Percentiles rank a stretch among this genome's conserved stretches.
Conservation (phyloP, 2,888 invertebrate species). For the Stegana nigrithorax region DNA sequence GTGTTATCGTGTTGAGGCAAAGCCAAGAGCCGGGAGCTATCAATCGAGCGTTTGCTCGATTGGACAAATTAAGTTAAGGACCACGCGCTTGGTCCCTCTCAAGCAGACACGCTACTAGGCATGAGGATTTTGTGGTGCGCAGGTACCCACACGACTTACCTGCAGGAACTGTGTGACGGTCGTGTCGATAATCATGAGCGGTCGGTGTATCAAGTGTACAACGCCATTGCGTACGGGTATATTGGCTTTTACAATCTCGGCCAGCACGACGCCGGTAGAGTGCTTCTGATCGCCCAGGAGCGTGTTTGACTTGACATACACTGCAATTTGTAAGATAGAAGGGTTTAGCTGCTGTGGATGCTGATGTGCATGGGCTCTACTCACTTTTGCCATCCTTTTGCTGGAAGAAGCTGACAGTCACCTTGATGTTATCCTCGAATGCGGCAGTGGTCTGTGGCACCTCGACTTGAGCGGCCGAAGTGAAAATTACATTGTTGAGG, state of each 20-base stretch:
- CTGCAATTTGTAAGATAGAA: slow-evolving; percentile 58
- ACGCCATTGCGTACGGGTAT: slow-evolving; percentile 94
- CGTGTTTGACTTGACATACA: slow-evolving; percentile 88
- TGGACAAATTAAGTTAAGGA: not conserved
- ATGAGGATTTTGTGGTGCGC: too few relatives aligned
- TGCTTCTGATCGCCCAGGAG: slow-evolving; percentile 82
- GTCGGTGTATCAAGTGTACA: slow-evolving; percentile 90
- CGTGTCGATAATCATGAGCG: slow-evolving; percentile 92
- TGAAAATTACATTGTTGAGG: slow-evolving; percentile 87
- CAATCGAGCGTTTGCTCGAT: slow-evolving; percentile 18
- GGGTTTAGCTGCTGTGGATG: too few relatives aligned
- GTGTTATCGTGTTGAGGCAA: not conserved
- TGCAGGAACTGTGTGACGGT: slow-evolving; percentile 86
- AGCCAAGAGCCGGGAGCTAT: slow-evolving; percentile 19
- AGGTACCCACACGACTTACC: slow-evolving; percentile 79
- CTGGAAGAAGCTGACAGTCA: slow-evolving; percentile 82
- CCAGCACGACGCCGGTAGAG: slow-evolving; percentile 84
- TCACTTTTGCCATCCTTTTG: slow-evolving; percentile 79
- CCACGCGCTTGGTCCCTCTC: slow-evolving; percentile 1
- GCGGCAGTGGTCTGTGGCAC: slow-evolving; percentile 83
- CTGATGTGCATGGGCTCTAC: too few relatives aligned
- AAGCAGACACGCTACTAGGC: slow-evolving; percentile 21
- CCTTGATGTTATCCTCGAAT: slow-evolving; percentile 85
- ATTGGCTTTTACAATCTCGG: slow-evolving; percentile 88
- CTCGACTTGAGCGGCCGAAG: slow-evolving; percentile 81